Evolutionary conservation across 2,888 invertebrate genomes (phyloP).

Genomic region (Drosophila histrio): DNA sequence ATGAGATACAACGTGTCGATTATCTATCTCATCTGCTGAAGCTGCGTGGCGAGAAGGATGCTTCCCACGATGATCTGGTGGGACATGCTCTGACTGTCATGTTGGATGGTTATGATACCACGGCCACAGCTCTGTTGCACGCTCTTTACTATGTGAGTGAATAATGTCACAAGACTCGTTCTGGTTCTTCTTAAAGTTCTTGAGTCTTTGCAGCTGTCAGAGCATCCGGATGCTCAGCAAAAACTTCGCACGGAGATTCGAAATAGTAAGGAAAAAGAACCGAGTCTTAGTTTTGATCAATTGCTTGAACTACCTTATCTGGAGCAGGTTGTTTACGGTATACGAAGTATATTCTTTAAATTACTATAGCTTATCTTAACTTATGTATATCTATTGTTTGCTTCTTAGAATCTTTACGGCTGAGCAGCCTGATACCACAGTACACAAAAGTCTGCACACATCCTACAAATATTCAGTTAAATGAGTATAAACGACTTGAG

Average conservation of each 20-base stretch:
- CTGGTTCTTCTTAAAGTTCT: neutral
- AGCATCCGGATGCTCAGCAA: slow-evolving; percentile 59
- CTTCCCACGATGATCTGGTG: slow-evolving; percentile 72
- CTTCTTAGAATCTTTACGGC: slow-evolving; percentile 70
- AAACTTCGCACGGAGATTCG: slow-evolving; percentile 74
- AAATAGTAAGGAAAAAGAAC: slow-evolving; percentile 8
- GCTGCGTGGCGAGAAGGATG: slow-evolving; percentile 73
- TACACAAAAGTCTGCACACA: slow-evolving; percentile 71
- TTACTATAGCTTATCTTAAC: neutral
- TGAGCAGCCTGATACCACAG: slow-evolving; percentile 69
- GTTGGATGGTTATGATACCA: slow-evolving; percentile 82
- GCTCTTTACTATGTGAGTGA: slow-evolving; percentile 70
- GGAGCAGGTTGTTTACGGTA: slow-evolving; percentile 81
- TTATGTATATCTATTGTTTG: neutral
- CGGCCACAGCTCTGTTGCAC: slow-evolving; percentile 70
- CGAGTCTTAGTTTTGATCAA: slow-evolving; percentile 64
- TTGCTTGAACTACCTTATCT: slow-evolving; percentile 74
- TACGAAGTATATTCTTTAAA: neutral
- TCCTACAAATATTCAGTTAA: slow-evolving; percentile 59
- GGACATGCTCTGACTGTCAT: slow-evolving; percentile 78
- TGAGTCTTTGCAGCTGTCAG: slow-evolving; percentile 61
- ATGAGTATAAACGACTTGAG: slow-evolving; percentile 37
- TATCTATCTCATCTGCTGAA: slow-evolving; percentile 77
- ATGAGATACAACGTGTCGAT: slow-evolving; percentile 66
- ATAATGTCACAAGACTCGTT: too few species aligned